These are phyloP conservation scores for Drosophila algonquin DNA, from an alignment of 2,888 invertebrate species.

Conservation along the genomic window DNA sequence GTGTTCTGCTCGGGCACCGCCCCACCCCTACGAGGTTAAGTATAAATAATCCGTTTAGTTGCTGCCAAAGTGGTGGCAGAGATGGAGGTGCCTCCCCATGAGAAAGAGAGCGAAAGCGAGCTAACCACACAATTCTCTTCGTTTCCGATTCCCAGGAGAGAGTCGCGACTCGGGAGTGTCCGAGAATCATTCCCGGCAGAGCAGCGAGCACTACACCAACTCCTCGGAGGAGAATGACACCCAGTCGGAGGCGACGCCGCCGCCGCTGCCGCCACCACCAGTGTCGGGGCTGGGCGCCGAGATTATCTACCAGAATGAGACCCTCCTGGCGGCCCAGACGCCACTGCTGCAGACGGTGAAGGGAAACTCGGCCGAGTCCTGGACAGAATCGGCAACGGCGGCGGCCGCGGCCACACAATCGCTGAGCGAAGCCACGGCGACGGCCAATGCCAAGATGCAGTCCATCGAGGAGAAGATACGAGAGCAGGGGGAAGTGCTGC, in stretches of 20 bases:
- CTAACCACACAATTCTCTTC: neutral
- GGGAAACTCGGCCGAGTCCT: constrained; percentile 80
- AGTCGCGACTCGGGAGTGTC: constrained; percentile 92
- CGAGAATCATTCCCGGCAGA: constrained; percentile 91
- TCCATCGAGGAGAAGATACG: constrained; percentile 87
- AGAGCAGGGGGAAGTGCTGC: constrained; percentile 89
- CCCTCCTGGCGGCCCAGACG: constrained; percentile 72
- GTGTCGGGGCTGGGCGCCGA: constrained; percentile 48
- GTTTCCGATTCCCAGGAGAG: constrained; percentile 84
- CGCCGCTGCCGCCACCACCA: constrained; percentile 59
- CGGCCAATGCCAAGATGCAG: constrained; percentile 85
- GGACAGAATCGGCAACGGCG: constrained; percentile 81
- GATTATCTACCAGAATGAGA: constrained; percentile 77
- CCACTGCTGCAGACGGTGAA: constrained; percentile 79
- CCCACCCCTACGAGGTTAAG: constrained; percentile 56
- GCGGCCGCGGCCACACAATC: constrained; percentile 83
- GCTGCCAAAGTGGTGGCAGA: constrained; percentile 7
- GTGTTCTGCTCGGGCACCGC: too few species aligned
- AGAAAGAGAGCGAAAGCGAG: constrained; percentile 4
- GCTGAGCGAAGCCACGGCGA: constrained; percentile 83
- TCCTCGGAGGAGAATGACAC: constrained; percentile 88
- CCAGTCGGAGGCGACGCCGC: constrained; percentile 83
- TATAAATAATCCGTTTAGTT: constrained; percentile 78
- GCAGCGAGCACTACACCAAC: constrained; percentile 91
- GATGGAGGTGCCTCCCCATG: constrained; percentile 6